Base-by-base conservation (phyloP, 2,888 invertebrate genomes). In the Meghimatium bilineatum region DNA sequence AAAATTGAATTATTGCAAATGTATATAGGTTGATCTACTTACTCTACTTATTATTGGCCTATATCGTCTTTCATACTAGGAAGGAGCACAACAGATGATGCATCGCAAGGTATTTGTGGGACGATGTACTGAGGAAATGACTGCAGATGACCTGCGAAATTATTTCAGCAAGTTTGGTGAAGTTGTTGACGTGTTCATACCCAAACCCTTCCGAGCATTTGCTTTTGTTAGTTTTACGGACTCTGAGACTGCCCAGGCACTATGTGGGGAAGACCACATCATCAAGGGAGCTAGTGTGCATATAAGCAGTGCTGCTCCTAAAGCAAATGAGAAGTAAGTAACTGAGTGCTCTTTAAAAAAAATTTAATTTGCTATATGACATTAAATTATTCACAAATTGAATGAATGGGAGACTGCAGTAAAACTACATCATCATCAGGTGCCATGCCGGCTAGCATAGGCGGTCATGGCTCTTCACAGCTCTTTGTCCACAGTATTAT, bases 181-280 rank as follows among this genome's bases (percentile, higher is more conserved):
- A 95, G 97, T 98, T 80, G 97, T 98, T 78, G 98, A 98, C 95
- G 98, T 98, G 80, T 98, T 98, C 95, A 97, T 98, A 89, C 98
- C 98, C 56, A 96, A 97, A 93, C 98, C 98, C 83, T 98, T 98
- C 94, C 90, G 95, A 85, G 93, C 94, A 67, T 95, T 94, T 89
- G 93, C 93, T 79, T 98, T 98, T 95, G 97, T 98, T 79, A 98
- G 98, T 80, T 97, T 98, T 94, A 95, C 97, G 91, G 97, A 97
- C 93, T 97, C 97, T 44, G 97, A 97, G 93, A 96, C 97, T 79
- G 98, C 97, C 76, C 97, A 97, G 93, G 96, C 96, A 88, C 95
- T 98, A 69, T 97, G 97, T 94, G 97, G 97, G 75, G 97, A 98
- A 94, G 97, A 98, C 94, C 97, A 97, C 95, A 97, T 97, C 85